These are phyloP conservation scores for Allacma fusca DNA, from an alignment of 2,888 invertebrate genomes.

Conservation along the genomic window DNA sequence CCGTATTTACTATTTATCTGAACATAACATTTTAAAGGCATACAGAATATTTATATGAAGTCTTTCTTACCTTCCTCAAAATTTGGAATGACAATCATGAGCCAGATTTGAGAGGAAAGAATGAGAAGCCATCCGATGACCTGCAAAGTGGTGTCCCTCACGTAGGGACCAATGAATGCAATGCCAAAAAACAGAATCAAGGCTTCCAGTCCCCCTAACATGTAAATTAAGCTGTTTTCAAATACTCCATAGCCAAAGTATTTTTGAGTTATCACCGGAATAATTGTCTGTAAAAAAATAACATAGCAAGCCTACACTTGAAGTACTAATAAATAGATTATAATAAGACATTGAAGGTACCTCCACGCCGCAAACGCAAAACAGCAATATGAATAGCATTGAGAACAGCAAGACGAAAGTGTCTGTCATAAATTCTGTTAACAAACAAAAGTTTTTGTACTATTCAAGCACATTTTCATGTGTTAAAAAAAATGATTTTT, in stretches of 20 bases:
- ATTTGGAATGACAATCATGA: conserved; percentile 59
- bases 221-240: conserved; percentile 65
- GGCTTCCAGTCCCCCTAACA: conserved; percentile 64
- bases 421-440: conserved; percentile 65
- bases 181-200: conserved; percentile 64
- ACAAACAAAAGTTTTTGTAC: conserved; percentile 22
- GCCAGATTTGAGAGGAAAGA: conserved; percentile 62
- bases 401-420: conserved; percentile 64
- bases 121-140: conserved; percentile 63
- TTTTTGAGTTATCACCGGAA: conserved; percentile 64
- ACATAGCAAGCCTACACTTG: too few species aligned
- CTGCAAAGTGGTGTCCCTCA: conserved; percentile 63
- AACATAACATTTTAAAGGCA: too few species aligned
- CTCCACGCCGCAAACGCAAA: conserved; percentile 65
- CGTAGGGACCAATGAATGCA: conserved; percentile 62
- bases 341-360: conserved; percentile 57
- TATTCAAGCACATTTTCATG: conserved; percentile 20
- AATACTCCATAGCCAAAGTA: conserved; percentile 64
- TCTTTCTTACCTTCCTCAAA: conserved; percentile 21
- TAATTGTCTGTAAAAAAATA: conserved; percentile 63
- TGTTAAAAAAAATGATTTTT: neutral
- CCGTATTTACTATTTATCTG: neutral
- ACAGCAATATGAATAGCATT: conserved; percentile 65
- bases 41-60: conserved; percentile 14
- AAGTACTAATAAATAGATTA: neutral